Conservation (phyloP, 2,113 vertebrate species). For the Meriones unguiculatus region DNA sequence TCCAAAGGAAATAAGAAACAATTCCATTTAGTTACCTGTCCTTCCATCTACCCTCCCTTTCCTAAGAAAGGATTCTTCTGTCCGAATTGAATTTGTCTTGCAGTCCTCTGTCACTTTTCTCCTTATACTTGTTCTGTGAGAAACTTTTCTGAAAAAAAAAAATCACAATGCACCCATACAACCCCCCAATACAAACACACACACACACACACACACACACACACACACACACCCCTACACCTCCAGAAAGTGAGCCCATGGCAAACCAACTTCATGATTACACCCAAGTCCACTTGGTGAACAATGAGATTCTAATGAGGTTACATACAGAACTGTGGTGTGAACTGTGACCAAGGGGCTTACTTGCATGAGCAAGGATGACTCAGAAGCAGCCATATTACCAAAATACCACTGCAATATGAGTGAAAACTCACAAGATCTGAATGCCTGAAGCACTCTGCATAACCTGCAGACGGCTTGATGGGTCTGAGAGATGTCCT, state of each 20-base stretch:
- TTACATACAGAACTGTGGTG: not conserved
- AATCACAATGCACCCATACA: too few relatives aligned
- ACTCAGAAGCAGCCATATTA: not conserved
- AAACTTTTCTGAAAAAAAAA: not conserved
- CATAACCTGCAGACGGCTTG: not conserved
- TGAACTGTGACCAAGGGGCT: not conserved
- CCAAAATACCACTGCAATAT: not conserved
- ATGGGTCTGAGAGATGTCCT: not conserved
- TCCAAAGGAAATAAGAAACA: constrained; percentile 67
- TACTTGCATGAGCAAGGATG: not conserved
- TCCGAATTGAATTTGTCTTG: not conserved
- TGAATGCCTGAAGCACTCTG: not conserved
- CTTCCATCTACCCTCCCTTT: not conserved
- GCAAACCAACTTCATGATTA: not conserved
- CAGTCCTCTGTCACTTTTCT: not conserved
- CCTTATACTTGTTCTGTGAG: too few relatives aligned
- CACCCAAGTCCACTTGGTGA: not conserved
- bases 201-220: not conserved
- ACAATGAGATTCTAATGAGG: not conserved
- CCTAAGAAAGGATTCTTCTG: not conserved
- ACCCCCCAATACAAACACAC: not conserved
- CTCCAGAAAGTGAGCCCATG: not conserved
- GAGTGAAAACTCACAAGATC: not conserved
- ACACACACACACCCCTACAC: not conserved
- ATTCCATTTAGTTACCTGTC: constrained; percentile 40